These are phyloP conservation scores for Aphelocoma californica DNA, from an alignment of 2,797 vertebrate genomes.

Conservation along the genomic window DNA sequence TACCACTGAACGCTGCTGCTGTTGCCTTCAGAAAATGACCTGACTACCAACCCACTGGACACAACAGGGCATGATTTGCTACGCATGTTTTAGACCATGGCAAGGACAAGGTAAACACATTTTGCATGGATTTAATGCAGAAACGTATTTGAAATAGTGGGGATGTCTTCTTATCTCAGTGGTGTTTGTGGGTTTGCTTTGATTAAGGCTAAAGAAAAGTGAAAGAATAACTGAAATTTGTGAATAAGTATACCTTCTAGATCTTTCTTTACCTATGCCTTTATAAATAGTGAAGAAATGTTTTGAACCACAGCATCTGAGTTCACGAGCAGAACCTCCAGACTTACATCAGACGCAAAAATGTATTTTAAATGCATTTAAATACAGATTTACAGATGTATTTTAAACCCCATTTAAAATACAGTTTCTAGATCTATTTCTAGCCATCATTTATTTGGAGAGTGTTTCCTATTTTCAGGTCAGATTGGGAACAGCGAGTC, in stretches of 20 bases:
- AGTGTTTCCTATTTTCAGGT: background rate
- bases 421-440: background rate
- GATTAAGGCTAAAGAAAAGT: background rate
- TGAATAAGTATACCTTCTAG: background rate
- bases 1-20: background rate
- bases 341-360: background rate
- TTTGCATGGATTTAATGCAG: background rate
- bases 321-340: background rate
- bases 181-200: background rate
- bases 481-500: background rate
- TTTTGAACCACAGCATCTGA: background rate
- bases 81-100: accelerated
- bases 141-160: background rate
- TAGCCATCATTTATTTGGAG: background rate
- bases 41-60: background rate
- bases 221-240: background rate
- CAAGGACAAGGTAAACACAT: background rate
- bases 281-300: background rate
- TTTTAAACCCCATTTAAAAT: background rate
- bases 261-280: background rate
- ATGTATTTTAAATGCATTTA: background rate
- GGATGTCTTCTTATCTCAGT: background rate
- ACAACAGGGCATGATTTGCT: background rate
- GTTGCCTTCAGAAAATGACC: background rate
- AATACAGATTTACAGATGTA: background rate